Conservation (phyloP, 2,888 invertebrate genomes). For the Lepidocyrtinus sp. region DNA sequence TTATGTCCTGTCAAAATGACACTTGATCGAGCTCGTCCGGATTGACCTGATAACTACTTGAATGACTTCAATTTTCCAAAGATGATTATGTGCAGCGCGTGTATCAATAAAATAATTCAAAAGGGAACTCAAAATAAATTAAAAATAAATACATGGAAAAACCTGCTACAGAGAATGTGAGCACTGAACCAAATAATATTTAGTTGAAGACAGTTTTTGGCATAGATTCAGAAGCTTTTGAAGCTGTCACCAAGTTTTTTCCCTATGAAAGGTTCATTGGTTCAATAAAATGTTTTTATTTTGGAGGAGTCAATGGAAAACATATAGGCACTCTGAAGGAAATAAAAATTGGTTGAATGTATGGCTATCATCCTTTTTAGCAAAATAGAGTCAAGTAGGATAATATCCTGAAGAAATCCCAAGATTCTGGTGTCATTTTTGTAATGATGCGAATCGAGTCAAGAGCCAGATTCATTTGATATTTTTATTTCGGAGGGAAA, state of each 20-base stretch:
- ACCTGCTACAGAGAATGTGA: neutral
- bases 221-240: neutral
- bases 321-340: neutral
- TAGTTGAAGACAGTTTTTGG: neutral
- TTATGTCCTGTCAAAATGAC: constrained; percentile 11
- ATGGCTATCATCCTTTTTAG: too few relatives aligned
- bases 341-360: neutral
- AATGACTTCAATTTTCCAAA: neutral
- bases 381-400: neutral
- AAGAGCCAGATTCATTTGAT: constrained; percentile 44
- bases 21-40: neutral
- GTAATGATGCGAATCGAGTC: neutral
- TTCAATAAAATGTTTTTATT: constrained; percentile 11
- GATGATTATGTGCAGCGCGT: too few relatives aligned
- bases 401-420: constrained; percentile 30
- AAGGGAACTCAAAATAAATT: neutral
- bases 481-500: constrained; percentile 47
- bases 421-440: constrained; percentile 48
- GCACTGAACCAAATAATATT: constrained; percentile 12
- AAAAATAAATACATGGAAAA: neutral
- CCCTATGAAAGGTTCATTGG: constrained; percentile 18
- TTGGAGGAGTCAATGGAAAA: constrained; percentile 3
- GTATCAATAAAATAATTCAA: neutral
- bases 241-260: neutral
- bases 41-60: constrained; percentile 8